These are phyloP conservation scores for Idaea straminata DNA, from an alignment of 2,888 invertebrate species.

Conservation along the genomic window DNA sequence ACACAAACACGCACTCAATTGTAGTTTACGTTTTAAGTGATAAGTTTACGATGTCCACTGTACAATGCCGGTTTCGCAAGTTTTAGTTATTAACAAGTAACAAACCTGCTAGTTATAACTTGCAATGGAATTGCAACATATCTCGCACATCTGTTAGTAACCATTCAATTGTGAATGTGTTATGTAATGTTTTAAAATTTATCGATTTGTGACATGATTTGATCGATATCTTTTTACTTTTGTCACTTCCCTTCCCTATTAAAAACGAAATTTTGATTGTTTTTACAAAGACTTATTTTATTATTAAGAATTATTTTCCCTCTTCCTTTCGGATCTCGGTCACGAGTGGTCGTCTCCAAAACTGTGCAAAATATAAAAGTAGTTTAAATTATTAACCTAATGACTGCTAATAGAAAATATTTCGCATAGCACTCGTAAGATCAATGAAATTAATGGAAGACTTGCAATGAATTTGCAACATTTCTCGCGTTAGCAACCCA, in stretches of 20 bases:
- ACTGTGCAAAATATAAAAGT: too few relatives aligned
- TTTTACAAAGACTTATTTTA: background rate
- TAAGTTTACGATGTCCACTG: slow-evolving; percentile 31
- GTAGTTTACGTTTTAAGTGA: slow-evolving; percentile 7
- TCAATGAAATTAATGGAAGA: too few relatives aligned
- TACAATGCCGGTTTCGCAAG: slow-evolving; percentile 41
- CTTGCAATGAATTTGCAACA: too few relatives aligned
- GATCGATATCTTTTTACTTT: background rate
- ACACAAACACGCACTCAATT: background rate
- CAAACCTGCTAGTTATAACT: slow-evolving; percentile 34
- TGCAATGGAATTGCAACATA: slow-evolving; percentile 47
- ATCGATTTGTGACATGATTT: background rate
- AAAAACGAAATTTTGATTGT: background rate
- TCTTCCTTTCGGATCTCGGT: too few relatives aligned
- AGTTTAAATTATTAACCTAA: background rate
- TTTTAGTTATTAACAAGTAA: slow-evolving; percentile 27
- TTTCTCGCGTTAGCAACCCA: too few relatives aligned
- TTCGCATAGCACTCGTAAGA: too few relatives aligned
- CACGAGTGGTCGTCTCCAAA: too few relatives aligned
- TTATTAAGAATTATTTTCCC: too few relatives aligned
- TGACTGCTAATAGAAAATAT: too few relatives aligned
- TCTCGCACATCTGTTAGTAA: slow-evolving; percentile 37
- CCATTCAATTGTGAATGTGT: slow-evolving; percentile 24
- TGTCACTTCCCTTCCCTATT: background rate
- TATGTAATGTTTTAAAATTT: slow-evolving; percentile 15